These are phyloP conservation scores for Crax fasciolata DNA, from an alignment of 2,797 vertebrate species.

Conservation along the genomic window DNA sequence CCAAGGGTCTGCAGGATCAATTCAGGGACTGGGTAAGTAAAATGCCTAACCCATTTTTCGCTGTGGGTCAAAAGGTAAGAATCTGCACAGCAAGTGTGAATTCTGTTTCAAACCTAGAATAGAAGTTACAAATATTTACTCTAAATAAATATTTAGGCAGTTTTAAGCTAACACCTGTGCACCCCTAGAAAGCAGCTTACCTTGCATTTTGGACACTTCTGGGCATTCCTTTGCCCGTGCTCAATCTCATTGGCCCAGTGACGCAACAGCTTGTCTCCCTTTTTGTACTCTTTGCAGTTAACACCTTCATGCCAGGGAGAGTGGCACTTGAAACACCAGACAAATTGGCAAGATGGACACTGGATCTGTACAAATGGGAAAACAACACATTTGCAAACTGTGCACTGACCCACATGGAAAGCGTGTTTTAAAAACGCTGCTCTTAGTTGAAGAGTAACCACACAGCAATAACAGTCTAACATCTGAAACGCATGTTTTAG, in stretches of 20 bases:
- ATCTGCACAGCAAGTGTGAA: background rate
- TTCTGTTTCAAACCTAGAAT: background rate
- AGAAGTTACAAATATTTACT: background rate
- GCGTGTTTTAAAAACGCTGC: background rate
- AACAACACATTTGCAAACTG: background rate
- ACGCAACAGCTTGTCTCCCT: conserved; percentile 95
- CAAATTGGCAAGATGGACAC: conserved; percentile 95
- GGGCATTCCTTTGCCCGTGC: conserved; percentile 97
- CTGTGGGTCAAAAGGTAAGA: background rate
- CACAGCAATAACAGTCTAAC: background rate
- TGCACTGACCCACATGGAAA: background rate
- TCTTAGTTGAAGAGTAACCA: background rate
- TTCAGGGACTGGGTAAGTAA: background rate
- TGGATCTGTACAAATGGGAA: conserved; percentile 87
- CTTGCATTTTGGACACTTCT: conserved; percentile 98
- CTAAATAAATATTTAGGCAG: background rate
- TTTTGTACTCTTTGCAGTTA: conserved; percentile 96
- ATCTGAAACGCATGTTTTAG: background rate
- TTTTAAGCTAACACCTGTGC: background rate
- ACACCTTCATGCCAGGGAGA: conserved; percentile 97
- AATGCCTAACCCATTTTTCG: background rate
- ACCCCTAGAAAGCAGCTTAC: conserved; percentile 77
- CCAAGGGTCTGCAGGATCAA: background rate
- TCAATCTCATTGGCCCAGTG: conserved; percentile 97
- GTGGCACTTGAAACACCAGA: conserved; percentile 99